A percentile compares a stretch with the other conserved stretches of the same genome.
Conservation (phyloP, 2,888 invertebrate species). For the Pristionchus arcanus region DNA sequence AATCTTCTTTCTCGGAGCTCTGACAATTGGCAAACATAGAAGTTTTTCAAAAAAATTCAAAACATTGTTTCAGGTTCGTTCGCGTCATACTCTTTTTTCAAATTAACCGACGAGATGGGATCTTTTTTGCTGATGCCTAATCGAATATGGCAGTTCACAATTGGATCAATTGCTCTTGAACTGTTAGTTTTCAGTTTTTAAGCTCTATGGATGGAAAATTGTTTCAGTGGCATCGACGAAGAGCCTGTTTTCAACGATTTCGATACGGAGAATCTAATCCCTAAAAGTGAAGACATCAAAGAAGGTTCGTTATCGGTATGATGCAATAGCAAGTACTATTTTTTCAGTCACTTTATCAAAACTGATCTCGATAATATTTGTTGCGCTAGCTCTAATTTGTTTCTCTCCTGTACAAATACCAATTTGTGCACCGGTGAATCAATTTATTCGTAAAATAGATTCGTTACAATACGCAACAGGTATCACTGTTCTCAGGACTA, state of each 20-base stretch:
- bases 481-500: not conserved
- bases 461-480: not conserved
- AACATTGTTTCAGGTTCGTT: not conserved
- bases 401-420: not conserved
- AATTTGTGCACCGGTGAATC: not conserved
- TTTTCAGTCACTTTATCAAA: not conserved
- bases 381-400: not conserved
- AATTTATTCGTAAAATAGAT: not conserved
- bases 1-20: not conserved
- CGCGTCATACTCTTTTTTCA: not conserved
- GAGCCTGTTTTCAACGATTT: not conserved
- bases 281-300: not conserved
- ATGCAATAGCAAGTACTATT: too few species aligned
- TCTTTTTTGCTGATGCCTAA: not conserved
- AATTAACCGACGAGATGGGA: not conserved
- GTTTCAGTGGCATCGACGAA: not conserved
- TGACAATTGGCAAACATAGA: not conserved
- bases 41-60: not conserved
- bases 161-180: constrained; percentile 30
- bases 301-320: too few species aligned
- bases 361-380: not conserved
- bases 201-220: too few species aligned
- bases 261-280: not conserved
- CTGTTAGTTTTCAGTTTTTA: not conserved
- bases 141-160: not conserved